phyloP scores from a whole-genome alignment of 30 jellyfish, hydroid and myxozoan species.

The Chrysaora quinquecirrha region DNA sequence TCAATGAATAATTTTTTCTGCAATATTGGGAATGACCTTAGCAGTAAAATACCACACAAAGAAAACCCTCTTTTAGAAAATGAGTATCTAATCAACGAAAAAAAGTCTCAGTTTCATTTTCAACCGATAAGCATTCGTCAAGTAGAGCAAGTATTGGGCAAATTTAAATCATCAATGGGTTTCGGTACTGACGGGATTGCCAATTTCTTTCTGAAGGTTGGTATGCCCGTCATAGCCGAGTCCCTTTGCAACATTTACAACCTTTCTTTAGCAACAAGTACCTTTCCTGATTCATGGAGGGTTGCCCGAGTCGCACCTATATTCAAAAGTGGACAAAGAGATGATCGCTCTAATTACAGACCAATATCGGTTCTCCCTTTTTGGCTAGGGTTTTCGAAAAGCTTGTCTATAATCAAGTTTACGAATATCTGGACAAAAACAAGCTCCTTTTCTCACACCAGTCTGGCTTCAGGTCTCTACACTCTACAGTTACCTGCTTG shows the following conservation, averaged over 20 bases:
- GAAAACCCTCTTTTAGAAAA: slow-evolving; percentile 16
- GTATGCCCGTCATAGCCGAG: slow-evolving; percentile 8
- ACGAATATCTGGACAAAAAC: too few relatives aligned
- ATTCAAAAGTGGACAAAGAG: slow-evolving; percentile 25
- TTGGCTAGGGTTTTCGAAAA: slow-evolving; percentile 15
- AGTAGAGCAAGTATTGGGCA: slow-evolving; percentile 2
- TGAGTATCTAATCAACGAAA: not conserved
- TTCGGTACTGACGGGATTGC: slow-evolving; percentile 16
- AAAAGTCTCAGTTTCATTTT: slow-evolving; percentile 12
- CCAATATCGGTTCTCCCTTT: too few relatives aligned
- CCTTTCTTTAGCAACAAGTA: slow-evolving; percentile 12
- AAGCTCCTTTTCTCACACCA: slow-evolving; percentile 48
- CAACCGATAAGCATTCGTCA: slow-evolving; percentile 20
- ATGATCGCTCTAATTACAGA: too few relatives aligned
- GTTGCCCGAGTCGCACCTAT: slow-evolving; percentile 9
- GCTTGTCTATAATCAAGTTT: slow-evolving; percentile 7
- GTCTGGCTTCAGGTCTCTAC: slow-evolving; percentile 72
- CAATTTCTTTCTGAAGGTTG: slow-evolving; percentile 14
- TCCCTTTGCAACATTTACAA: slow-evolving; percentile 25
- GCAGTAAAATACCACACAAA: slow-evolving; percentile 12
- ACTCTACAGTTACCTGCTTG: slow-evolving; percentile 53
- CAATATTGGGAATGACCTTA: slow-evolving; percentile 25
- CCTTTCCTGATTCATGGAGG: slow-evolving; percentile 24
- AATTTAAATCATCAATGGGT: slow-evolving; percentile 27
- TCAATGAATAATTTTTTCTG: slow-evolving; percentile 42